phyloP scores from a whole-genome alignment of 2,888 invertebrate genomes.

The Parnassius apollo region DNA sequence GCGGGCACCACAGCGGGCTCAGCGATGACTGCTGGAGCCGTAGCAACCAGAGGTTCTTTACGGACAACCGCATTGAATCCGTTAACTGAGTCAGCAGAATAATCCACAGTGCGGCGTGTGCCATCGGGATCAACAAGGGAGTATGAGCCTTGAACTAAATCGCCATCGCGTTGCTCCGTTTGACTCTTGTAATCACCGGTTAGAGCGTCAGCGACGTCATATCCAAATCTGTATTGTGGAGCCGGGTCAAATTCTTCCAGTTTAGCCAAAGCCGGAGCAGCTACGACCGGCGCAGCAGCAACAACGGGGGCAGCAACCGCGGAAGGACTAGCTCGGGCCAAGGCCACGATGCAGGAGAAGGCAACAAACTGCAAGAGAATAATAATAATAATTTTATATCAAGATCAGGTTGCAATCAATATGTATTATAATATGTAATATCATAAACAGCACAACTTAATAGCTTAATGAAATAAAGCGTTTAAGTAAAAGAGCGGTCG shows the following conservation, averaged over 20 bases:
- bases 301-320: conserved; percentile 40
- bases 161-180: conserved; percentile 74
- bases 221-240: conserved; percentile 79
- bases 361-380: conserved; percentile 52
- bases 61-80: conserved; percentile 69
- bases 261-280: conserved; percentile 40
- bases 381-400: neutral
- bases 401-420: neutral
- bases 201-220: conserved; percentile 61
- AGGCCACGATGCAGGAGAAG: conserved; percentile 58
- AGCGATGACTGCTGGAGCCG: conserved; percentile 44
- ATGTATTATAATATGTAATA: no score
- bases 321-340: conserved; percentile 50
- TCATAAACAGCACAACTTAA: no score
- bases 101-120: conserved; percentile 64
- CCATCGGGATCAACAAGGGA: conserved; percentile 64
- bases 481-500: no score
- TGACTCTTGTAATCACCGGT: conserved; percentile 71
- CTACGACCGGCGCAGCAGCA: conserved; percentile 49
- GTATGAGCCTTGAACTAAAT: conserved; percentile 71
- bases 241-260: conserved; percentile 75
- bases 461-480: no score
- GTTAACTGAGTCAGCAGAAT: conserved; percentile 60
- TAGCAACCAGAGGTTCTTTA: conserved; percentile 55
- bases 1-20: conserved; percentile 45